Conservation (phyloP, 2,888 invertebrate species). For the Ochropleura leucogaster region DNA sequence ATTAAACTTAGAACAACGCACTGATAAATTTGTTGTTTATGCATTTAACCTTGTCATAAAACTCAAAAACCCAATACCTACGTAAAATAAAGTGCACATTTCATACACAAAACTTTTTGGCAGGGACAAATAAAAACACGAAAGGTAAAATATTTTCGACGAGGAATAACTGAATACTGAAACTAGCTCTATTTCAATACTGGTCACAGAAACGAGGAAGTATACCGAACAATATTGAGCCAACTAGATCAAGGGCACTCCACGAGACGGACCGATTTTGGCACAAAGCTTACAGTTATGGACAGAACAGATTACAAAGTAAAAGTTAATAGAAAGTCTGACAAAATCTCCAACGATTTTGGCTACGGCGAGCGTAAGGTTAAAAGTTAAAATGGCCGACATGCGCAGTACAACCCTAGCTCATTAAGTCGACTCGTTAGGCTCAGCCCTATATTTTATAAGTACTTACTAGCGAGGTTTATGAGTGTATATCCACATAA, state of each 20-base stretch:
- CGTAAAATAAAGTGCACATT: background rate
- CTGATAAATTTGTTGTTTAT: background rate
- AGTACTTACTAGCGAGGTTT: conserved; percentile 50
- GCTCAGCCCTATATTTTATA: conserved; percentile 52
- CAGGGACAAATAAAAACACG: background rate
- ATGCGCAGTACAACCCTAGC: conserved; percentile 56
- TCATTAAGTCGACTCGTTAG: conserved; percentile 55
- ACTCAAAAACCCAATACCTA: background rate
- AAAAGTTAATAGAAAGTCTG: conserved; percentile 44
- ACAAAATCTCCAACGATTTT: conserved; percentile 28
- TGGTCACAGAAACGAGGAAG: conserved; percentile 19
- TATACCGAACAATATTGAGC: conserved; percentile 28
- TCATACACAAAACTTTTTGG: background rate
- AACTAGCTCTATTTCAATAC: conserved; percentile 20
- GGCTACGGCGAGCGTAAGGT: conserved; percentile 32
- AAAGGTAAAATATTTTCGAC: conserved; percentile 19
- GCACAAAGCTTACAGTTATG: conserved; percentile 44
- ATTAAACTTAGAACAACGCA: background rate
- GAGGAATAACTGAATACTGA: conserved; percentile 46
- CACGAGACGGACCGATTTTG: conserved; percentile 30
- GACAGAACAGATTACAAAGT: conserved; percentile 39
- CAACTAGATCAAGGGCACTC: conserved; percentile 52
- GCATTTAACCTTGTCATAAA: background rate
- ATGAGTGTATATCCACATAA: conserved; percentile 8
- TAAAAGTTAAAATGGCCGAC: conserved; percentile 47